These are phyloP conservation scores for Temnopleurus reevesii DNA, from an alignment of 53 echinoderm and acorn worm species.

Conservation along the genomic window DNA sequence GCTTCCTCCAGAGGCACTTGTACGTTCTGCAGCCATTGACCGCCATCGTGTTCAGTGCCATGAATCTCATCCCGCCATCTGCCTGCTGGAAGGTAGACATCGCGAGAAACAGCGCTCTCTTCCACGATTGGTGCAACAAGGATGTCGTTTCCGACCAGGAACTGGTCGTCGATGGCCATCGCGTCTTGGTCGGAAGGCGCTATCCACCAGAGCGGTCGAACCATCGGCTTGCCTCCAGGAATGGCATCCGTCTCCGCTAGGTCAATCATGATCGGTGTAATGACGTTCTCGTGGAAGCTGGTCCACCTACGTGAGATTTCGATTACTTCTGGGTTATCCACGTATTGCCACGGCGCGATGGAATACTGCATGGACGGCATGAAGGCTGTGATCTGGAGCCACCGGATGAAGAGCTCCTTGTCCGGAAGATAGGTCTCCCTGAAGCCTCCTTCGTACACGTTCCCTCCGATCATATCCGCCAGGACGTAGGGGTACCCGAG, in stretches of 20 bases:
- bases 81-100: constrained; percentile 80
- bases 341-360: constrained; percentile 91
- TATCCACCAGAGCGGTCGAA: constrained; percentile 93
- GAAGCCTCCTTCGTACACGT: constrained; percentile 80
- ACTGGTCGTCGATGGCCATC: constrained; percentile 71
- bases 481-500: constrained; percentile 89
- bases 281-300: constrained; percentile 76
- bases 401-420: constrained; percentile 85
- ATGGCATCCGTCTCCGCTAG: constrained; percentile 68
- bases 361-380: constrained; percentile 98
- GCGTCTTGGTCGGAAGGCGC: constrained; percentile 76
- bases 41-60: constrained; percentile 51
- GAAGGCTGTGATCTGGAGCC: constrained; percentile 90
- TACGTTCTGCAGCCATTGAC: constrained; percentile 67
- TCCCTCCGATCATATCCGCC: constrained; percentile 95
- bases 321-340: constrained; percentile 70
- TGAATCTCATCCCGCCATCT: constrained; percentile 65
- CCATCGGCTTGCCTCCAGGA: constrained; percentile 70
- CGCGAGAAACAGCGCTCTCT: constrained; percentile 68
- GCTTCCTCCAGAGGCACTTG: constrained; percentile 74
- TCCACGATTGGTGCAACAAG: constrained; percentile 83
- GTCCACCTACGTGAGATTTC: constrained; percentile 83
- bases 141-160: constrained; percentile 85
- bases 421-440: constrained; percentile 68
- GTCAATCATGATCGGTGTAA: constrained; percentile 72